These are phyloP conservation scores for Caenorhabditis japonica DNA, from an alignment of 2,888 invertebrate species.

Conservation along the genomic window DNA sequence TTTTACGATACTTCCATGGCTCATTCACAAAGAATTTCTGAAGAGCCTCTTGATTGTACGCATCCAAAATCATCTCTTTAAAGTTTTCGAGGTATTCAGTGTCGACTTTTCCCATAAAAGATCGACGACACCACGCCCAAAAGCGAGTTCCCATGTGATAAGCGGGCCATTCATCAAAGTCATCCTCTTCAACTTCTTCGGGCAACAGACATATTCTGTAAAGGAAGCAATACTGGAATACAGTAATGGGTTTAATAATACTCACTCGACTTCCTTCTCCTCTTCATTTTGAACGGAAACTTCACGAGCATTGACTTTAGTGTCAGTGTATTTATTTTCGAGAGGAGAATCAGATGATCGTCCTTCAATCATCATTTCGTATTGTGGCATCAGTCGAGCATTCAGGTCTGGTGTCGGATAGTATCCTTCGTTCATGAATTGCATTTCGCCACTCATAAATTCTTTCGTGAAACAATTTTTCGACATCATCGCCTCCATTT, in stretches of 20 bases:
- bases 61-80: slow-evolving; percentile 47
- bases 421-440: slow-evolving; percentile 56
- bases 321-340: slow-evolving; percentile 2
- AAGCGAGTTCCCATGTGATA: slow-evolving; percentile 53
- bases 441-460: slow-evolving; percentile 46
- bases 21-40: slow-evolving; percentile 54
- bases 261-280: slow-evolving; percentile 29
- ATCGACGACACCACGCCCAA: slow-evolving; percentile 57
- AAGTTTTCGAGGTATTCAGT: slow-evolving; percentile 44
- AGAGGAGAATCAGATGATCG: background rate
- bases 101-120: slow-evolving; percentile 49
- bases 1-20: slow-evolving; percentile 57
- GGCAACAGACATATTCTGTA: slow-evolving; percentile 56
- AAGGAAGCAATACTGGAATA: too few relatives aligned
- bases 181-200: slow-evolving; percentile 45
- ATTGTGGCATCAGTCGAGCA: slow-evolving; percentile 30
- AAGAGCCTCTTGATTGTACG: slow-evolving; percentile 28
- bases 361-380: slow-evolving; percentile 1
- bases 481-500: slow-evolving; percentile 56
- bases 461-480: slow-evolving; percentile 27
- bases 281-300: slow-evolving; percentile 15
- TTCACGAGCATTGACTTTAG: slow-evolving; percentile 1
- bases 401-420: slow-evolving; percentile 57
- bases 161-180: slow-evolving; percentile 52
- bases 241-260: too few relatives aligned